A percentile compares a stretch with the other conserved stretches of the same genome.
These are phyloP conservation scores for Leptura quadrifasciata DNA, from an alignment of 2,888 invertebrate species.

Conservation along the genomic window DNA sequence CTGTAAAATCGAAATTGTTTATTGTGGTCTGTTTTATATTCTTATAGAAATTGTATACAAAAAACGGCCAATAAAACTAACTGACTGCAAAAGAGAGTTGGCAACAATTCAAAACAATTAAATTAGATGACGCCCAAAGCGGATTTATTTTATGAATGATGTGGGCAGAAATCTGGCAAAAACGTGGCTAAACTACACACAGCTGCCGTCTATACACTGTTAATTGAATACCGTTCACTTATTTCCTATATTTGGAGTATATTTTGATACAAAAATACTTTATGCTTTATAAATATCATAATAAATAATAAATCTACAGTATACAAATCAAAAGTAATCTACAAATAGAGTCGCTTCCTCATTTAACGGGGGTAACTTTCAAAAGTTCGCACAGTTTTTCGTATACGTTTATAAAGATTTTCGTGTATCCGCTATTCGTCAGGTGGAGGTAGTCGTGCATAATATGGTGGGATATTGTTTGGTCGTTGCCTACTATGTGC, in stretches of 20 bases:
- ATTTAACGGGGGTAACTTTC: slow-evolving; percentile 48
- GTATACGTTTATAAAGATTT: slow-evolving; percentile 78
- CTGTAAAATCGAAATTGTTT: no score
- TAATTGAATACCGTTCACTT: not conserved
- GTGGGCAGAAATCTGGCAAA: slow-evolving; percentile 5
- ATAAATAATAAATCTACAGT: slow-evolving; percentile 34
- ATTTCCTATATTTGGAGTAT: not conserved
- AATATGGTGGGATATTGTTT: slow-evolving; percentile 79
- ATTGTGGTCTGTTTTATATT: not conserved
- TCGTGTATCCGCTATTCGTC: slow-evolving; percentile 79
- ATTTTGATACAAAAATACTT: slow-evolving; percentile 36
- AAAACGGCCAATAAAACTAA: not conserved
- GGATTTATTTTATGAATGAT: not conserved
- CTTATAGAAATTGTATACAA: not conserved
- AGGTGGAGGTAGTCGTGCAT: slow-evolving; percentile 84
- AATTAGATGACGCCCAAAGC: not conserved
- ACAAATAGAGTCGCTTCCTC: not conserved
- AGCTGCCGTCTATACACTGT: no score
- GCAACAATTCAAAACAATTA: slow-evolving; percentile 13
- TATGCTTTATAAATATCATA: slow-evolving; percentile 21
- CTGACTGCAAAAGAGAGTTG: not conserved
- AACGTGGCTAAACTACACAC: not conserved
- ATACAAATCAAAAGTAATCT: slow-evolving; percentile 21
- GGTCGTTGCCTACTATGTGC: slow-evolving; percentile 74
- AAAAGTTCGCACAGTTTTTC: slow-evolving; percentile 70